Conservation (phyloP, 2,888 invertebrate species). For the Clepsis dumicolana region DNA sequence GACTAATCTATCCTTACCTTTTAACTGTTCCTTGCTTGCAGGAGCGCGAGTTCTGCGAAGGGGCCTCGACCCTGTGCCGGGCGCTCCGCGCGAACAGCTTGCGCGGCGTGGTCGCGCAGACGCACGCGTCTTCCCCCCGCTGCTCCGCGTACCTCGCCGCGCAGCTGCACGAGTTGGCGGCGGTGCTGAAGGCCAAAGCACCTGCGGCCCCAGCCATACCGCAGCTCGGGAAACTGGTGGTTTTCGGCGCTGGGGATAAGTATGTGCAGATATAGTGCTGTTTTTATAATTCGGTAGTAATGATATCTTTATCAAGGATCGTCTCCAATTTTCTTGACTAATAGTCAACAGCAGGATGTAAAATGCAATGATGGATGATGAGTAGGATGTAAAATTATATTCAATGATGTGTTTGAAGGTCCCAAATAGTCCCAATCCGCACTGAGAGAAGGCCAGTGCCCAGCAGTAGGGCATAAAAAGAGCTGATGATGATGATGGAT, state of each 20-base stretch:
- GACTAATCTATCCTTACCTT: too few relatives aligned
- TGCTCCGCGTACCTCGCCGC: slow-evolving; percentile 93
- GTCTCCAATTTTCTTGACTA: too few relatives aligned
- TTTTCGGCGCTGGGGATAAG: slow-evolving; percentile 83
- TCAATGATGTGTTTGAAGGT: too few relatives aligned
- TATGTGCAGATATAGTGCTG: slow-evolving; percentile 49
- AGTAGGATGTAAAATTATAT: too few relatives aligned
- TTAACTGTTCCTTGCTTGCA: slow-evolving; percentile 63
- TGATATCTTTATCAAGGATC: too few relatives aligned
- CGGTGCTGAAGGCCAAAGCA: slow-evolving; percentile 65
- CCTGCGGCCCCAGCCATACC: slow-evolving; percentile 75
- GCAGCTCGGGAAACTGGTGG: slow-evolving; percentile 75
- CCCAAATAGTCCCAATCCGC: too few relatives aligned
- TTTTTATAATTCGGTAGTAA: too few relatives aligned
- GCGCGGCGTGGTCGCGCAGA: slow-evolving; percentile 91
- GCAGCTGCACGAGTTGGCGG: slow-evolving; percentile 75
- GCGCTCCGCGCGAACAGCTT: slow-evolving; percentile 88
- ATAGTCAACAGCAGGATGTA: too few relatives aligned
- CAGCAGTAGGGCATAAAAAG: too few relatives aligned
- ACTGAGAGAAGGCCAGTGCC: too few relatives aligned
- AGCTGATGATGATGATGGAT: too few relatives aligned
- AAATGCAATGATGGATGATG: too few relatives aligned
- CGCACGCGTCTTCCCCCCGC: slow-evolving; percentile 92
- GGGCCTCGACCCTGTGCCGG: slow-evolving; percentile 91
- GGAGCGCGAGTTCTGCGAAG: slow-evolving; percentile 93